A percentile compares a stretch with the other conserved stretches of the same genome.
phyloP scores from a whole-genome alignment of 2,113 vertebrate genomes.

The Panurus biarmicus region DNA sequence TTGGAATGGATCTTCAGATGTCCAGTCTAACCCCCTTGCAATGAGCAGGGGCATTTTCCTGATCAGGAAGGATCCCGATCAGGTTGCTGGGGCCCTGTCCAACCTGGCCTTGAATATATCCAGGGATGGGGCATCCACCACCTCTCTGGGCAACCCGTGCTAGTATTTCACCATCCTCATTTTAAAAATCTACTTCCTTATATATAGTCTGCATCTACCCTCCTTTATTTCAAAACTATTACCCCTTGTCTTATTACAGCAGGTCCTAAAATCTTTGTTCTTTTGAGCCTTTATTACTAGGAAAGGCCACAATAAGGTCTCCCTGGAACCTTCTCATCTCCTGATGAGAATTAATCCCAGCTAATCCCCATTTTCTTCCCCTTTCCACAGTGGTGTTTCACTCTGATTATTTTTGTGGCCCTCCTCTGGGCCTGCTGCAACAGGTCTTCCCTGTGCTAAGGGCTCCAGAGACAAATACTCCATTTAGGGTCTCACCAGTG shows the following conservation, averaged over 20 bases:
- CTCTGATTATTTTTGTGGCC: neutral
- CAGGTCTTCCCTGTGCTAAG: neutral
- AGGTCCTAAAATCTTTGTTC: neutral
- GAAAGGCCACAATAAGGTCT: neutral
- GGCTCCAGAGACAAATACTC: neutral
- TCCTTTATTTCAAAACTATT: neutral
- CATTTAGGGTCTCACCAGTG: neutral
- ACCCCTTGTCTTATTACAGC: neutral
- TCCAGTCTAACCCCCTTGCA: neutral
- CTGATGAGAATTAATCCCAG: no score
- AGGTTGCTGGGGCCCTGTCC: neutral
- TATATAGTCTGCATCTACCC: neutral
- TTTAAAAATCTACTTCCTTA: neutral
- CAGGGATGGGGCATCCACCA: neutral
- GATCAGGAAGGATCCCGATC: neutral
- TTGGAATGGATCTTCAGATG: neutral
- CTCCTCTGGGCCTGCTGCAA: neutral
- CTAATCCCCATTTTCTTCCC: neutral
- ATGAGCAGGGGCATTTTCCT: neutral
- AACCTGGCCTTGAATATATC: neutral
- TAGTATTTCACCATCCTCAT: neutral
- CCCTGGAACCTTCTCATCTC: neutral
- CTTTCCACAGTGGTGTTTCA: neutral
- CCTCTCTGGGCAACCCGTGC: neutral
- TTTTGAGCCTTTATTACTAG: neutral